Evolutionary conservation across 2,888 invertebrate species (phyloP).

Genomic region (Monochamus alternatus): DNA sequence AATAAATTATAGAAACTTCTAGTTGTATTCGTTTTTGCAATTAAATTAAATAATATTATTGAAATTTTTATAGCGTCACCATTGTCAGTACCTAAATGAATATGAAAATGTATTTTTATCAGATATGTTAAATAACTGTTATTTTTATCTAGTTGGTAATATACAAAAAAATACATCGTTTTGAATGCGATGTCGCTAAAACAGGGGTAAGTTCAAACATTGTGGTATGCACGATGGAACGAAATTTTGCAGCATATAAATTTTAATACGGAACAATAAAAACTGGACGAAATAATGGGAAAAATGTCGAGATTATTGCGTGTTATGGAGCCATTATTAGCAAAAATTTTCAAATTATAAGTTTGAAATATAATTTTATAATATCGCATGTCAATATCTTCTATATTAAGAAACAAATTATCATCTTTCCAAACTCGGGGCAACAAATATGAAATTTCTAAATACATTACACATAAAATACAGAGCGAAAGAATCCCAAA

Average conservation of each 20-base stretch:
- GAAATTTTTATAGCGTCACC: too few relatives aligned
- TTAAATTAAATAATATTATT: too few relatives aligned
- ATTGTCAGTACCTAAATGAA: too few relatives aligned
- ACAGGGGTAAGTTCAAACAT: slow-evolving; percentile 35
- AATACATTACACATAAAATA: slow-evolving; percentile 36
- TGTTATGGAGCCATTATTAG: slow-evolving; percentile 63
- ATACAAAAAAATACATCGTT: too few relatives aligned
- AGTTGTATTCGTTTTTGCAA: too few relatives aligned
- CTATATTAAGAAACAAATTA: slow-evolving; percentile 63
- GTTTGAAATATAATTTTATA: slow-evolving; percentile 67
- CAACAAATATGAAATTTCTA: slow-evolving; percentile 42
- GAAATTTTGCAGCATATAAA: slow-evolving; percentile 52
- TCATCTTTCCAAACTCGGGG: slow-evolving; percentile 50
- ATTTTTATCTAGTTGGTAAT: too few relatives aligned
- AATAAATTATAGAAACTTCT: too few relatives aligned
- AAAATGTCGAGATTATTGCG: slow-evolving; percentile 63
- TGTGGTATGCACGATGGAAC: slow-evolving; percentile 49
- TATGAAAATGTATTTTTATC: too few relatives aligned
- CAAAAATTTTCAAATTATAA: slow-evolving; percentile 68
- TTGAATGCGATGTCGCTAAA: too few relatives aligned
- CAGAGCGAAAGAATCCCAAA: slow-evolving; percentile 22
- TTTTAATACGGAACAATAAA: slow-evolving; percentile 52
- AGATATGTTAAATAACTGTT: too few relatives aligned
- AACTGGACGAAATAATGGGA: slow-evolving; percentile 49
- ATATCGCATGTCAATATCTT: slow-evolving; percentile 68